Conservation (phyloP, 2,113 vertebrate genomes). For the Cavia porcellus region DNA sequence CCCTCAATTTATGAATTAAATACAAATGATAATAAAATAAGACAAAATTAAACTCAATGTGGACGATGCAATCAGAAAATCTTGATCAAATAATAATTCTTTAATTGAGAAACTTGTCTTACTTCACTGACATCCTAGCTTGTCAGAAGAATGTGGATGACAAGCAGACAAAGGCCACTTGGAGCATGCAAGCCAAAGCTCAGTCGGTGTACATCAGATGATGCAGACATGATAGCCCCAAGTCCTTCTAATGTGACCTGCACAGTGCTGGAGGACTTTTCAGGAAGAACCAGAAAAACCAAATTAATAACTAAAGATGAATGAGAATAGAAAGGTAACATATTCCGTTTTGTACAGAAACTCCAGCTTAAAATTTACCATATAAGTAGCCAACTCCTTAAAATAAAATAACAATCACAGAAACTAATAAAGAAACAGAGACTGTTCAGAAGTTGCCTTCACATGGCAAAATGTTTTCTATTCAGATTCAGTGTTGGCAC, state of each 20-base stretch:
- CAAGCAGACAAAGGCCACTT: neutral
- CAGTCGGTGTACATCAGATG: neutral
- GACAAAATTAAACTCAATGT: neutral
- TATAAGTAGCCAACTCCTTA: neutral
- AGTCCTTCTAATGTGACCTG: neutral
- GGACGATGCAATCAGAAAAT: neutral
- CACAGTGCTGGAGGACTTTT: neutral
- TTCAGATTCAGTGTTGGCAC: conserved; percentile 65
- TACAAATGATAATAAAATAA: neutral
- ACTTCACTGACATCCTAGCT: neutral
- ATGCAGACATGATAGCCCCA: neutral
- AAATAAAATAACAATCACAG: neutral
- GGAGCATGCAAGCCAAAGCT: neutral
- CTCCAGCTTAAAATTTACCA: neutral
- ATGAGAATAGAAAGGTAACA: neutral
- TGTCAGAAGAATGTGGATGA: neutral
- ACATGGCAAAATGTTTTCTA: conserved; percentile 65
- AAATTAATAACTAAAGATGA: neutral
- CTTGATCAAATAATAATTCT: neutral
- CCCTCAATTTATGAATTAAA: neutral
- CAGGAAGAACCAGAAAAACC: neutral
- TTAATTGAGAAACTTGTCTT: neutral
- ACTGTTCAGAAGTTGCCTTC: conserved; percentile 78
- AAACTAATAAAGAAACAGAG: conserved; percentile 31
- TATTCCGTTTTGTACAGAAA: neutral